Evolutionary conservation across 2,113 vertebrate species (phyloP), one percentile per base, ranked within the genome.

Genomic region (Eulemur rufifrons): DNA sequence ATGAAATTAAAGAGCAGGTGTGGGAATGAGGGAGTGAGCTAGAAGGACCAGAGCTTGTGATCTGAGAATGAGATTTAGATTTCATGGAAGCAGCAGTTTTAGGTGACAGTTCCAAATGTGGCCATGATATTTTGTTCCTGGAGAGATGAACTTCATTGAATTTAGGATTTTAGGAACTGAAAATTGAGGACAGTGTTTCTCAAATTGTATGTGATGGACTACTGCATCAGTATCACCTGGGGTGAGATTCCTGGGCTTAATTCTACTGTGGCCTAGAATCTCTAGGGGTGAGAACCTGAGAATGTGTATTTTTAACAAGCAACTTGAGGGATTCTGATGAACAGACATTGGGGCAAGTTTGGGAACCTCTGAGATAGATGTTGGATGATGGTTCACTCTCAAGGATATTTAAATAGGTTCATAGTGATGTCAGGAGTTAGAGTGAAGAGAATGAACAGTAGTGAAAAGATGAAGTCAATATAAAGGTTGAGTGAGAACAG

Each of bases 31-130:
- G 81, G 29, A 76, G 8, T 87, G 29, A 92, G 47, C 27, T 77
- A 21, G 27, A 81, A 83, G 71, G 45, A 88, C 73, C 23, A 39
- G 73, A 80, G 2, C 0, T 73, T 92, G 69, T 71, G 37, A 66
- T 90, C 56, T 59, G 56, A 83, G 14, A 87, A 9, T 77, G 34
- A 34, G 34, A 61, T 91, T 91, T 76, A 64, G 45, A 45, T 84
- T 95, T 91, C 52, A 91, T 61, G 86, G 68, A 94, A 27, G 74
- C 37, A 63, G 52, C 42, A 76, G n/a, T 95, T 94, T 78, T 52
- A 91, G 50, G 42, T 61, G 45, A 56, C 17, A 63, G n/a, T 87
- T 95, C 27, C 82, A 96, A 12, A 50, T 37, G 29, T 89, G n/a
- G 45, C 42, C 25, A 10, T 90, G 14, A 32, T 86, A n/a, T 63